phyloP scores from a whole-genome alignment of 1,140 invertebrate genomes.

The Trichomalopsis sarcophagae region DNA sequence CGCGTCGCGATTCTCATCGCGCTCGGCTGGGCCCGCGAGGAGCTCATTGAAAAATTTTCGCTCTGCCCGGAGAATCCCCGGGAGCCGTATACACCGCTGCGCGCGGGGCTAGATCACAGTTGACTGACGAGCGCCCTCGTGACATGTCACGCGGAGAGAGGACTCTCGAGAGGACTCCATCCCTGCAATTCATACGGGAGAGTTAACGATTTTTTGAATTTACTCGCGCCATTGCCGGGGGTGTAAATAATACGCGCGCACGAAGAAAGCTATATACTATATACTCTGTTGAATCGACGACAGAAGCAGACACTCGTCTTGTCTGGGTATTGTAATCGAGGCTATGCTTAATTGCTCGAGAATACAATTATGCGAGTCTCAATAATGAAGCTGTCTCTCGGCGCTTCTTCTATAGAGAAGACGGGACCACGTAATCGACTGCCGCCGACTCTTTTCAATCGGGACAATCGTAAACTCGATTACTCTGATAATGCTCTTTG shows the following conservation, averaged over 20 bases:
- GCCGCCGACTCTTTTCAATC: not conserved
- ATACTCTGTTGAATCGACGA: constrained; percentile 8
- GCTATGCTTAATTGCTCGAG: not conserved
- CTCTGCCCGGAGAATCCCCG: too few relatives aligned
- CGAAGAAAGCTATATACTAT: too few relatives aligned
- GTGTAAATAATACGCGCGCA: too few relatives aligned
- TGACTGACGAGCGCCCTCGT: too few relatives aligned
- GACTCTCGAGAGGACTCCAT: too few relatives aligned
- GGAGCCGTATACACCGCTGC: too few relatives aligned
- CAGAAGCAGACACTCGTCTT: not conserved
- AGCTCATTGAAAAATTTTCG: not conserved
- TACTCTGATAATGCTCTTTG: not conserved
- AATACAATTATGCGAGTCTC: constrained; percentile 22
- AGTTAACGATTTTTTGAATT: too few relatives aligned
- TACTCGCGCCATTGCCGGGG: too few relatives aligned
- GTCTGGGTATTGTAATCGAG: not conserved
- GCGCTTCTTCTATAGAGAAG: not conserved
- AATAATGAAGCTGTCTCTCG: constrained; percentile 16
- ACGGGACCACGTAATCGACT: constrained; percentile 8
- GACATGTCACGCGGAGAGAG: too few relatives aligned
- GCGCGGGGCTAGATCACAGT: too few relatives aligned
- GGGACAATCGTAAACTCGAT: not conserved
- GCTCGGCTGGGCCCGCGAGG: not conserved
- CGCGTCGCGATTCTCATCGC: not conserved
- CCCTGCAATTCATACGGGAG: too few relatives aligned